Evolutionary conservation across 2,113 vertebrate genomes (phyloP).

Genomic region (Protobothrops flavoviridis): DNA sequence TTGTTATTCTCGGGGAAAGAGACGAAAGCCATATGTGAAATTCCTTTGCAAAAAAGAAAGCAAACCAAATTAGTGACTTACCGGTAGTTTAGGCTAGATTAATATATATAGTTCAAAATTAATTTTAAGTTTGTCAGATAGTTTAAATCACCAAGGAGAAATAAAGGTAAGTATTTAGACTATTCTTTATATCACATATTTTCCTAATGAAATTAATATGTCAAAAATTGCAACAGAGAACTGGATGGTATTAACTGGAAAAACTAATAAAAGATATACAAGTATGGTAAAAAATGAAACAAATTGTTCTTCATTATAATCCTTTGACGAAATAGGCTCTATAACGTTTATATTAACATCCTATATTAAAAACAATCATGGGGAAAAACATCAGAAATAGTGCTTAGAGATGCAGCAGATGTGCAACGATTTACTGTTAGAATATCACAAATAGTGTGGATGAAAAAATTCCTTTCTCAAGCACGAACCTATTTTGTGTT

Average conservation of each 20-base stretch:
- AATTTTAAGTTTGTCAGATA: neutral
- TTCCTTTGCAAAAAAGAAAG: neutral
- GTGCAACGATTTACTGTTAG: neutral
- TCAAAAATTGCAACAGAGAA: neutral
- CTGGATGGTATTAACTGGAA: neutral
- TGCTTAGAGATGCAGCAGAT: conserved; percentile 28
- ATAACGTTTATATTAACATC: neutral
- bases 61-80: neutral
- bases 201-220: neutral
- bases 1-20: neutral
- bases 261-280: neutral
- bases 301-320: neutral
- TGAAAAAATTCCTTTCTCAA: conserved; percentile 32
- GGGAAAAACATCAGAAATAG: conserved; percentile 9
- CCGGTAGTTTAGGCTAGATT: neutral
- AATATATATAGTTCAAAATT: neutral
- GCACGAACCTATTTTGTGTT: neutral
- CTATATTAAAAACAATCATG: neutral
- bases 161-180: neutral
- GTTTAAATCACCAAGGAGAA: neutral
- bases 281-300: neutral
- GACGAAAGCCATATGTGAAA: neutral
- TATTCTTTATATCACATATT: neutral
- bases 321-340: neutral
- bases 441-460: conserved; percentile 38